These are phyloP conservation scores for Hydrozoanthus gracilis DNA, from an alignment of 92 coral and sea anemone species.

Conservation along the genomic window DNA sequence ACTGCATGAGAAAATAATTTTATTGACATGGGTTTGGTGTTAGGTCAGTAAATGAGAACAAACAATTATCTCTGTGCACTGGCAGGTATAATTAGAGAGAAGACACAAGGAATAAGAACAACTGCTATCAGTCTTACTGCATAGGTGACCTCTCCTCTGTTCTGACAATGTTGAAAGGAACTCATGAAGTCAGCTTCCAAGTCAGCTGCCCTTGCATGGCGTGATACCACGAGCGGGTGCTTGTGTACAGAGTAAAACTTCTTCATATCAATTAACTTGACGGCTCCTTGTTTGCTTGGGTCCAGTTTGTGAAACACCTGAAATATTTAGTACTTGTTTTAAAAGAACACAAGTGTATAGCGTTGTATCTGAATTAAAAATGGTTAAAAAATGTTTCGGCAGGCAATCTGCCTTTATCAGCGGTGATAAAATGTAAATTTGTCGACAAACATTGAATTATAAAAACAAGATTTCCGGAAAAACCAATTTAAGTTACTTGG, in stretches of 20 bases:
- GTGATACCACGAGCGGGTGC: constrained; percentile 91
- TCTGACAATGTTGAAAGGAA: constrained; percentile 84
- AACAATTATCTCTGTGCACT: background rate
- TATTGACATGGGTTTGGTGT: too few species aligned
- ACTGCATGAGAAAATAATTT: too few species aligned
- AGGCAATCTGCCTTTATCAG: too few species aligned
- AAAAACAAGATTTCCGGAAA: background rate
- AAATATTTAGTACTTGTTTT: background rate
- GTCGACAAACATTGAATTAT: background rate
- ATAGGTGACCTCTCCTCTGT: constrained; percentile 92
- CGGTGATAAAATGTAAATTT: too few species aligned
- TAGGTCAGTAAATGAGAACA: too few species aligned
- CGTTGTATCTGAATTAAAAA: background rate
- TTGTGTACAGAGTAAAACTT: constrained; percentile 88
- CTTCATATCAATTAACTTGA: constrained; percentile 80
- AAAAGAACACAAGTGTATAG: background rate
- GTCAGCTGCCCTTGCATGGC: constrained; percentile 79
- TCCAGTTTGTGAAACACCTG: constrained; percentile 95
- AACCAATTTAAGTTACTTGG: too few species aligned
- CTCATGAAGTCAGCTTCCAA: constrained; percentile 76
- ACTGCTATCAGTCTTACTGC: constrained; percentile 64
- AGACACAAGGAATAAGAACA: background rate
- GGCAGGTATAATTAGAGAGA: too few species aligned
- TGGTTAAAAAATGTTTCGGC: too few species aligned
- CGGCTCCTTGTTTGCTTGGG: constrained; percentile 89